Base-by-base conservation (phyloP, 2,888 invertebrate species). In the Leptarthrus brevirostris region DNA sequence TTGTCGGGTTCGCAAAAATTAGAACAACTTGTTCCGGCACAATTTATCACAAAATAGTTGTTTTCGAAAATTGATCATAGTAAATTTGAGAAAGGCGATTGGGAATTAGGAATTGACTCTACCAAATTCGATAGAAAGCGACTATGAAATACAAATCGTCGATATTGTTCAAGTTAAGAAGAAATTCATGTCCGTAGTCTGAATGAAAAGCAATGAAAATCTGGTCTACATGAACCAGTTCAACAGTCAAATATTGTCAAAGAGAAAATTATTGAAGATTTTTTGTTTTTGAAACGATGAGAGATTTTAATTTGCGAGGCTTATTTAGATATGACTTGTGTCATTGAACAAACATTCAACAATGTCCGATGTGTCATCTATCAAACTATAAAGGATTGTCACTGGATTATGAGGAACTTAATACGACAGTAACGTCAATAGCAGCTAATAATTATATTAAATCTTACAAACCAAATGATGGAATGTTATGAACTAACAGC, bases 11-110 rank as follows among this genome's bases (percentile, higher is more conserved):
- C 80, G 83, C 10, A 83, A 83, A 77, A 85, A 83, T 79, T 85
- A 84, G 85, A 85, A 85, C 78, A 85, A 85, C 72, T 85, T 85
- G 2, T 85, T 85, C 22, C 80, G 85, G 5, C 85, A 85, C 70
- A 85, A 85, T 77, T 77, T 85, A 12, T 85, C 85, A 2, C 76
- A 85, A 14, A 83, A 85, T 74, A 82, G 82, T 44, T 84, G 84
- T 74, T 85, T 85, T 78, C 83, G 84, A 2, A 85, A 83, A 79
- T 81, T 49, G 83, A 85, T 44, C 82, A 82, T 64, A 84, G 85
- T 61, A 85, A 83, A 34, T 85, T 85, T 0, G 85, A 85, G 75
- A 85, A 85, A 1, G 85, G 85, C n/a, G 85, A 84, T 52, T 85
- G 85, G 85, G 84, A 85, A 64, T 76, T 85, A 14, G 83, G 84